Evolutionary conservation across 2,797 vertebrate species (phyloP).

Genomic region (Microcaecilia unicolor): DNA sequence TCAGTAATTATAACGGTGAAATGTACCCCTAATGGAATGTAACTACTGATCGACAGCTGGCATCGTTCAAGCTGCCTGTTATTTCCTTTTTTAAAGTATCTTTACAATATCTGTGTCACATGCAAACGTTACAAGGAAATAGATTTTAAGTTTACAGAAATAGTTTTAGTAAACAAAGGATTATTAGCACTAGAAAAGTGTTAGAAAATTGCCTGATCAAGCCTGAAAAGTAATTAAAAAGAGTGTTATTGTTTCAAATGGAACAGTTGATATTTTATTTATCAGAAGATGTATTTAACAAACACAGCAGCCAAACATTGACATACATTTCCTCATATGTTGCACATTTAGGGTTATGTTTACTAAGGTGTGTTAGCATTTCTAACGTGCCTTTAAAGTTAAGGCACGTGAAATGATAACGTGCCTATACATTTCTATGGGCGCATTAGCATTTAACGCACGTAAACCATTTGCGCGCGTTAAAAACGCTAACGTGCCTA

Average conservation of each 20-base stretch:
- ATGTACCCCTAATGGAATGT: no score
- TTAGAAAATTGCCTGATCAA: slow-evolving; percentile 18
- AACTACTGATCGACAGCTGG: no score
- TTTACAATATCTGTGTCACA: not conserved
- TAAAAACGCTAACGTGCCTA: no score
- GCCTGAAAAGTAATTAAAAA: slow-evolving; percentile 10
- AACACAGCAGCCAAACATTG: slow-evolving; percentile 1
- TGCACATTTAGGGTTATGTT: no score
- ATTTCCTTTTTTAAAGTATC: not conserved
- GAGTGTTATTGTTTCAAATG: not conserved
- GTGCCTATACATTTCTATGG: no score
- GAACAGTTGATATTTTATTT: not conserved
- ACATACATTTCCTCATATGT: not conserved
- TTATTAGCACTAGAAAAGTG: slow-evolving; percentile 19
- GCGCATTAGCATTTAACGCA: no score
- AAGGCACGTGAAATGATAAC: no score
- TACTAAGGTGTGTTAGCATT: no score
- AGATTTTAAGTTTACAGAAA: slow-evolving; percentile 28
- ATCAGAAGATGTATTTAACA: not conserved
- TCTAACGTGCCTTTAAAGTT: no score
- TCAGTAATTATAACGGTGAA: no score
- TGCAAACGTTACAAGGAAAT: slow-evolving; percentile 11
- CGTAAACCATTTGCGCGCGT: no score
- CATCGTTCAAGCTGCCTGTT: not conserved
- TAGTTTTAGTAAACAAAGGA: slow-evolving; percentile 26